phyloP scores from a whole-genome alignment of 2,113 vertebrate species.

The Gymnogyps californianus region DNA sequence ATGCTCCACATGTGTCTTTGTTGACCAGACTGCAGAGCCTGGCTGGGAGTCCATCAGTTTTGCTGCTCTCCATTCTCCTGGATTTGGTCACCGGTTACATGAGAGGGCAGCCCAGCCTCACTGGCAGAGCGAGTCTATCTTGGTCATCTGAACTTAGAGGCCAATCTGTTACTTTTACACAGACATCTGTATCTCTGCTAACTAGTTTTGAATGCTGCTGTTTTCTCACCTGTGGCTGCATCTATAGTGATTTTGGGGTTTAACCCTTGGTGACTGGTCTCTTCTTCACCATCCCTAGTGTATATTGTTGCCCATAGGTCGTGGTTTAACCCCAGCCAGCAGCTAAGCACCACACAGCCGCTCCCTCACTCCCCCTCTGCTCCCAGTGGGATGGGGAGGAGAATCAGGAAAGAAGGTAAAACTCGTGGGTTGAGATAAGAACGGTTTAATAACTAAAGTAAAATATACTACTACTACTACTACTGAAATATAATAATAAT shows the following conservation, averaged over 20 bases:
- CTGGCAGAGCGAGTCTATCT: background rate
- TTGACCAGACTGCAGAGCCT: background rate
- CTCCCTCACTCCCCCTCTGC: no score
- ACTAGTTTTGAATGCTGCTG: background rate
- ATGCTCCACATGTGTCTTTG: fast-evolving
- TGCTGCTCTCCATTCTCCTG: background rate
- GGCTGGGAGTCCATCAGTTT: background rate
- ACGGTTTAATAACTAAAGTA: no score
- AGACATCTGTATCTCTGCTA: background rate
- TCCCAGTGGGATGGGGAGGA: no score
- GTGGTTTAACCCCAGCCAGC: no score
- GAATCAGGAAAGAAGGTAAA: no score
- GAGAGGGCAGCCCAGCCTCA: background rate
- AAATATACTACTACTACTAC: no score
- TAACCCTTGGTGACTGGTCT: background rate
- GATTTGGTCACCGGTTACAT: background rate
- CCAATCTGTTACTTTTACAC: background rate
- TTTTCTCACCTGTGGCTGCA: background rate
- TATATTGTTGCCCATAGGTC: background rate
- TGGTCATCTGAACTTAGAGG: background rate
- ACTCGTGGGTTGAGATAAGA: no score
- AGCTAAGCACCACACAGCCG: no score
- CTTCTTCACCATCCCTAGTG: background rate
- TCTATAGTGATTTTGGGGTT: background rate
- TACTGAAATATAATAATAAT: no score